Evolutionary conservation across 1,140 invertebrate genomes (phyloP).

Genomic region (Leptinotarsa undecemlineata): DNA sequence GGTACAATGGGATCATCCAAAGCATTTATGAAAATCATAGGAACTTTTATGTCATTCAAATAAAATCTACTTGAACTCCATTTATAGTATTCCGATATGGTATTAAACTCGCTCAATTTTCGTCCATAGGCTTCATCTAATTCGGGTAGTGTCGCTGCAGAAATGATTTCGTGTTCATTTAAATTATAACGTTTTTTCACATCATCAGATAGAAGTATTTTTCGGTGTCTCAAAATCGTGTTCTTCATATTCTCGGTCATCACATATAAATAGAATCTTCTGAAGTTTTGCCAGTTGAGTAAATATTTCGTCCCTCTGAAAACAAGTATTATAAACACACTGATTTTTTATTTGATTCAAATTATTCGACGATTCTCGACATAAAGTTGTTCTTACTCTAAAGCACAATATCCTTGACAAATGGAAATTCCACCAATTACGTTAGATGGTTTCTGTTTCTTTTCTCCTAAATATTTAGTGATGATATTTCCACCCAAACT

Average conservation of each 20-base stretch:
- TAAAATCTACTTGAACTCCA: slow-evolving; percentile 82
- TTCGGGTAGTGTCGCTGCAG: slow-evolving; percentile 82
- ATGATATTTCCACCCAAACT: slow-evolving; percentile 89
- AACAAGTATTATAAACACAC: slow-evolving; percentile 6
- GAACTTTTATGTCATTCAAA: slow-evolving; percentile 74
- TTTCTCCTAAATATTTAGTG: slow-evolving; percentile 86
- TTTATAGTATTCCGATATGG: slow-evolving; percentile 77
- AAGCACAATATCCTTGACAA: slow-evolving; percentile 89
- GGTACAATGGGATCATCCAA: slow-evolving; percentile 88
- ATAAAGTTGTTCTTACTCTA: slow-evolving; percentile 67
- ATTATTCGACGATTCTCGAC: too few species aligned
- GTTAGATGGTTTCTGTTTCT: slow-evolving; percentile 63
- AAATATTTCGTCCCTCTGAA: slow-evolving; percentile 76
- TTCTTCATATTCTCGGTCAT: slow-evolving; percentile 91
- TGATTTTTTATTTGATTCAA: too few species aligned
- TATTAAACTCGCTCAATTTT: slow-evolving; percentile 75
- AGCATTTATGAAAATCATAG: slow-evolving; percentile 88
- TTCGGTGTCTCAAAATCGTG: slow-evolving; percentile 79
- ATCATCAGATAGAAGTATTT: slow-evolving; percentile 75
- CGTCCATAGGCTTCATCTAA: slow-evolving; percentile 88
- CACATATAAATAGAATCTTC: slow-evolving; percentile 86
- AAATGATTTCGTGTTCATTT: slow-evolving; percentile 79
- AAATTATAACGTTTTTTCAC: slow-evolving; percentile 70
- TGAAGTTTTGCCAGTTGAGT: slow-evolving; percentile 84
- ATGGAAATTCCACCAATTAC: slow-evolving; percentile 87